Conservation (phyloP, 1,140 invertebrate species). For the Saccostrea echinata region DNA sequence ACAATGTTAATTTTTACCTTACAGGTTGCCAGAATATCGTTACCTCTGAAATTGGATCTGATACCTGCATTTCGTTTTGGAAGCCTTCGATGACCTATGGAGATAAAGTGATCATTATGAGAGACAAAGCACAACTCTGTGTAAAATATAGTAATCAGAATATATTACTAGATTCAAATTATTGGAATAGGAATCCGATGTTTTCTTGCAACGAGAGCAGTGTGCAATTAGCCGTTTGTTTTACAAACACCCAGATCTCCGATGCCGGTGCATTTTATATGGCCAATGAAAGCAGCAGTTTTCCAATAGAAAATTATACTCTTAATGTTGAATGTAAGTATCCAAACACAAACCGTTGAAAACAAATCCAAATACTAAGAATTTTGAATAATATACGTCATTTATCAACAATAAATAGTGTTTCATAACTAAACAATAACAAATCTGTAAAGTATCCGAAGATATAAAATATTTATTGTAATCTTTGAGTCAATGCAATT, state of each 20-base stretch:
- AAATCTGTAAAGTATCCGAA: no score
- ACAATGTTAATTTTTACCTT: not conserved
- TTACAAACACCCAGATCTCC: not conserved
- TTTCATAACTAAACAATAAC: no score
- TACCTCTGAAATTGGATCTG: not conserved
- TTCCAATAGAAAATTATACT: not conserved
- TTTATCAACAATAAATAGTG: no score
- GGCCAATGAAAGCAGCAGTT: not conserved
- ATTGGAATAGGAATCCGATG: not conserved
- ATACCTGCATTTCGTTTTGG: not conserved
- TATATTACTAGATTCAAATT: not conserved
- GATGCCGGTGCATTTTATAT: not conserved
- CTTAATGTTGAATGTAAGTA: slow-evolving; percentile 5
- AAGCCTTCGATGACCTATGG: not conserved
- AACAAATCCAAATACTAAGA: no score
- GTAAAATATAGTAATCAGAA: not conserved
- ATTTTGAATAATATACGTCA: no score
- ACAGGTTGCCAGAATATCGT: not conserved
- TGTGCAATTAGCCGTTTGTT: not conserved
- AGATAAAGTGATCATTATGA: not conserved
- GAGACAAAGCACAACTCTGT: not conserved
- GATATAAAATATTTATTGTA: no score
- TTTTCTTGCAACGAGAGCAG: not conserved
- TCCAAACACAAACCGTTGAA: no score
- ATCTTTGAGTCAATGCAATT: no score